Percentiles rank a stretch among this genome's conserved stretches.
These are phyloP conservation scores for Psophia crepitans DNA, from an alignment of 2,113 vertebrate species.

Conservation along the genomic window DNA sequence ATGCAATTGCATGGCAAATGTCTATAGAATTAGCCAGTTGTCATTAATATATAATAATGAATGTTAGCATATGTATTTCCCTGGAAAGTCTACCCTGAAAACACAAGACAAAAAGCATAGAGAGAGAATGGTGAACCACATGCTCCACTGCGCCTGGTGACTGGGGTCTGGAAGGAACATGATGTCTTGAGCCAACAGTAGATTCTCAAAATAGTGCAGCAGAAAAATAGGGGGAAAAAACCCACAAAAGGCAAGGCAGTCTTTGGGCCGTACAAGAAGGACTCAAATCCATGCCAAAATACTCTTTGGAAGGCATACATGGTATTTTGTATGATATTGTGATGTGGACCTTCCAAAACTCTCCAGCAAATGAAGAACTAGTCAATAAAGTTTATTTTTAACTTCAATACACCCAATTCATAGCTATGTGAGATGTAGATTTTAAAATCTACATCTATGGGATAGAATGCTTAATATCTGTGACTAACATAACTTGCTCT, in stretches of 20 bases:
- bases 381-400: not conserved
- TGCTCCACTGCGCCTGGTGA: not conserved
- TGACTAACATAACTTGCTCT: not conserved
- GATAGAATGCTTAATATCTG: not conserved
- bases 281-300: not conserved
- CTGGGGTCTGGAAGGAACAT: not conserved
- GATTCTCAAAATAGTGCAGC: not conserved
- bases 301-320: not conserved
- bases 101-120: not conserved
- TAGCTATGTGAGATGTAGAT: not conserved
- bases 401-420: not conserved
- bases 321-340: not conserved
- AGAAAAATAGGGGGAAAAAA: not conserved
- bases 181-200: rapidly evolving
- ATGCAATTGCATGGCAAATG: not conserved
- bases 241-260: not conserved
- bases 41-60: not conserved
- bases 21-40: not conserved
- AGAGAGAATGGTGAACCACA: not conserved
- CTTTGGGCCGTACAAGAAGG: not conserved
- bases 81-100: not conserved
- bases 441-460: not conserved
- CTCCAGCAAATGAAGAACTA: not conserved
- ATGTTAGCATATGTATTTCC: not conserved
- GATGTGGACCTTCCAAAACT: not conserved